Conservation (phyloP, 2,797 vertebrate genomes). For the Sebastes minor region DNA sequence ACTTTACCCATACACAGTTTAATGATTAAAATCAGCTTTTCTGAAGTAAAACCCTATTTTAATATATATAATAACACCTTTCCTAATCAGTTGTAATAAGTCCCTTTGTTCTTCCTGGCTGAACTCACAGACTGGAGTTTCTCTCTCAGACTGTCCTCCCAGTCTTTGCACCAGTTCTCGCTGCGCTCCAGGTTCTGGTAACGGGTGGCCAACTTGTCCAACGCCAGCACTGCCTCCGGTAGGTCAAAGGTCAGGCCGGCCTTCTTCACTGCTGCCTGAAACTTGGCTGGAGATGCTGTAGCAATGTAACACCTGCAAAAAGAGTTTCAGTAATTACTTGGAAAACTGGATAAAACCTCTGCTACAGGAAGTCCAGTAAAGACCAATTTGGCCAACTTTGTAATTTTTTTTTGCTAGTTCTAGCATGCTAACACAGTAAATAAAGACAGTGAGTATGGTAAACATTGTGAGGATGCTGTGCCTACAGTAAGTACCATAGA, state of each 20-base stretch:
- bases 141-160: constrained; percentile 81
- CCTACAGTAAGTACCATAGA: neutral
- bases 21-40: neutral
- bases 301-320: constrained; percentile 87
- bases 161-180: constrained; percentile 75
- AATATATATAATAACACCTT: neutral
- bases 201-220: constrained; percentile 81
- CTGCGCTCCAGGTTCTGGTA: constrained; percentile 77
- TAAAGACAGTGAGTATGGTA: neutral
- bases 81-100: constrained; percentile 28
- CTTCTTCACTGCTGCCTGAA: constrained; percentile 80
- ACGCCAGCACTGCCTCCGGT: constrained; percentile 73
- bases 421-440: neutral
- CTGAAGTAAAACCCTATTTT: neutral
- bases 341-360: neutral
- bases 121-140: constrained; percentile 69
- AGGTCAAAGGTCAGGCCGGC: constrained; percentile 83
- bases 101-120: constrained; percentile 34
- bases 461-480: neutral
- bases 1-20: neutral
- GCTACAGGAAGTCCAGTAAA: neutral
- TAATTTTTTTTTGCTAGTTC: neutral
- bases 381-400: too few species aligned
- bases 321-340: neutral
- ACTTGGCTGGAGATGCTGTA: constrained; percentile 91